Evolutionary conservation across 2,113 vertebrate species (phyloP).

Genomic region (Xyrauchen texanus): DNA sequence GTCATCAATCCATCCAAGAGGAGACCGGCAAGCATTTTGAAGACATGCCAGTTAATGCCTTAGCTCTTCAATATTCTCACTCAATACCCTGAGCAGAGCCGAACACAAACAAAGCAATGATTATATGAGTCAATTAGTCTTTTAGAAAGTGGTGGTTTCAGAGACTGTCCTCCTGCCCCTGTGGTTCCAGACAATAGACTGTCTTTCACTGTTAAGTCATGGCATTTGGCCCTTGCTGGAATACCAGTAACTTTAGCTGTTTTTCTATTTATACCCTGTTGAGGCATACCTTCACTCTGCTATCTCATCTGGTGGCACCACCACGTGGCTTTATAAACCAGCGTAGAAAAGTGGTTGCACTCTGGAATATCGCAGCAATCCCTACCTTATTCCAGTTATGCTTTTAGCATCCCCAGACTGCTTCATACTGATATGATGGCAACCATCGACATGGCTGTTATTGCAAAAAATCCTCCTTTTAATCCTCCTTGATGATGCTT

Average conservation of each 20-base stretch:
- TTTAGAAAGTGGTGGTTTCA: conserved; percentile 60
- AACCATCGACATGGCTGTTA: no score
- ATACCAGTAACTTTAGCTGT: conserved; percentile 73
- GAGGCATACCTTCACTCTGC: conserved; percentile 69
- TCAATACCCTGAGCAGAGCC: conserved; percentile 40
- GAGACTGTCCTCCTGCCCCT: conserved; percentile 43
- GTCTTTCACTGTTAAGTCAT: conserved; percentile 66
- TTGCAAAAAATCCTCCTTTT: neutral
- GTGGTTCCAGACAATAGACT: conserved; percentile 71
- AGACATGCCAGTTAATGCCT: conserved; percentile 65
- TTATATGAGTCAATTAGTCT: conserved; percentile 65
- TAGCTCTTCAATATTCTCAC: conserved; percentile 58
- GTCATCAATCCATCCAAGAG: conserved; percentile 58
- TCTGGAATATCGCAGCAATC: conserved; percentile 67
- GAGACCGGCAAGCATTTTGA: conserved; percentile 66
- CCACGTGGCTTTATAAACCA: conserved; percentile 73
- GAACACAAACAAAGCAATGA: conserved; percentile 49
- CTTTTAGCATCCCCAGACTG: neutral
- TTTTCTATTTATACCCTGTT: conserved; percentile 73
- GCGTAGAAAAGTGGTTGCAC: conserved; percentile 75
- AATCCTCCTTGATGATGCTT: neutral
- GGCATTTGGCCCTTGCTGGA: conserved; percentile 61
- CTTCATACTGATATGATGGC: conserved; percentile 1
- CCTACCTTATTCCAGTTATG: conserved; percentile 46
- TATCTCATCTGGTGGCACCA: conserved; percentile 73